These are phyloP conservation scores for Alligator mississippiensis DNA, from an alignment of 2,113 vertebrate genomes.

Conservation along the genomic window DNA sequence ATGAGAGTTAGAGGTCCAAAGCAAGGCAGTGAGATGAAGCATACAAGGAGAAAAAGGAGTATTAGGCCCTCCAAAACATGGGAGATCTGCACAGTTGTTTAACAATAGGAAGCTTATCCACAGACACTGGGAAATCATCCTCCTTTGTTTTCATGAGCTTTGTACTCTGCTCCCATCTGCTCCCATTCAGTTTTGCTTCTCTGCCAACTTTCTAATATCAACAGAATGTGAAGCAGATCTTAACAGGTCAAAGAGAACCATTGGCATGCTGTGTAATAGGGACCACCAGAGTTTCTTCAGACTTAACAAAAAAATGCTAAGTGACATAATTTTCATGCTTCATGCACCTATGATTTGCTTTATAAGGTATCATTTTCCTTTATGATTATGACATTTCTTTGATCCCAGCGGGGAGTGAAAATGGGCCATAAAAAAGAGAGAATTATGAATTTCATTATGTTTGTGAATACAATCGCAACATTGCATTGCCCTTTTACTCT, in stretches of 20 bases:
- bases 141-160: neutral
- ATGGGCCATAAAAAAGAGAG: no score
- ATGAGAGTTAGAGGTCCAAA: no score
- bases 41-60: neutral
- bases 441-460: no score
- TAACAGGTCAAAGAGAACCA: neutral
- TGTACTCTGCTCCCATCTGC: neutral
- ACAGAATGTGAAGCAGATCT: neutral
- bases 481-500: no score
- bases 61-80: neutral
- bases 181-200: neutral
- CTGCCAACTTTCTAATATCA: neutral
- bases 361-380: neutral
- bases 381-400: neutral
- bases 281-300: neutral
- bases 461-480: no score
- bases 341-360: neutral
- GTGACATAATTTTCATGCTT: accelerated
- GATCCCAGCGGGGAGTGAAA: neutral
- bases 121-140: neutral
- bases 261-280: accelerated
- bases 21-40: no score
- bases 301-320: neutral
- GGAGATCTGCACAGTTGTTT: neutral
- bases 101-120: neutral